A percentile compares a stretch with the other conserved stretches of the same genome.
Evolutionary conservation across 2,797 vertebrate genomes (phyloP).

Genomic region (Tarsius wallacei): DNA sequence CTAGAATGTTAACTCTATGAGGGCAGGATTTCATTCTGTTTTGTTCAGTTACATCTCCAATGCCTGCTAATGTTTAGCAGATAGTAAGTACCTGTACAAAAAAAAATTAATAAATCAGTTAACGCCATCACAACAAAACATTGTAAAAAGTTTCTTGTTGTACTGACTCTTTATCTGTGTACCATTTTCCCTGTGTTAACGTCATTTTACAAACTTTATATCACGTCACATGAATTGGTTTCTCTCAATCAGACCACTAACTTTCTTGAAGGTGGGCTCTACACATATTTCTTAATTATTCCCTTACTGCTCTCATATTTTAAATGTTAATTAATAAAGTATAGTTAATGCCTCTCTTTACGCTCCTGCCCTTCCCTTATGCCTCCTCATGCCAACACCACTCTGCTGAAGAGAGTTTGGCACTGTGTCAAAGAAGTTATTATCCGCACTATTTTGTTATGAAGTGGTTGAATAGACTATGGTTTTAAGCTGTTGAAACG

Average conservation of each 20-base stretch:
- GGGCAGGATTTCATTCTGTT: neutral
- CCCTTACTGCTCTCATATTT: constrained; percentile 11
- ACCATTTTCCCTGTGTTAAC: constrained; percentile 18
- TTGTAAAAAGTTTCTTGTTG: constrained; percentile 12
- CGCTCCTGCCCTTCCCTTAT: neutral
- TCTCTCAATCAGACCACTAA: constrained; percentile 19
- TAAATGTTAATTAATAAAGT: constrained; percentile 30
- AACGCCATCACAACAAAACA: constrained; percentile 41
- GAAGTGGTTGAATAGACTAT: constrained; percentile 60
- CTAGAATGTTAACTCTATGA: neutral
- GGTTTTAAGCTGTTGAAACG: constrained; percentile 72
- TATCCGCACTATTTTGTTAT: constrained; percentile 57
- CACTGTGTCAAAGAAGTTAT: constrained; percentile 42
- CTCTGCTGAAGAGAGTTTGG: constrained; percentile 42
- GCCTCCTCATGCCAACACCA: neutral
- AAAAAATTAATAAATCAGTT: neutral
- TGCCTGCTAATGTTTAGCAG: neutral
- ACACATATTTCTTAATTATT: constrained; percentile 26
- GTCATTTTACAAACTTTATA: neutral
- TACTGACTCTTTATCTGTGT: constrained; percentile 7
- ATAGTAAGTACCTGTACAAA: neutral
- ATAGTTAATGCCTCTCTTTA: neutral
- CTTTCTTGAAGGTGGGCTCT: neutral
- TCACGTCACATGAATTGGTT: constrained; percentile 27
- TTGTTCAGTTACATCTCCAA: constrained; percentile 22